phyloP scores from a whole-genome alignment of 1,140 invertebrate genomes.

The Ladona fulva region DNA sequence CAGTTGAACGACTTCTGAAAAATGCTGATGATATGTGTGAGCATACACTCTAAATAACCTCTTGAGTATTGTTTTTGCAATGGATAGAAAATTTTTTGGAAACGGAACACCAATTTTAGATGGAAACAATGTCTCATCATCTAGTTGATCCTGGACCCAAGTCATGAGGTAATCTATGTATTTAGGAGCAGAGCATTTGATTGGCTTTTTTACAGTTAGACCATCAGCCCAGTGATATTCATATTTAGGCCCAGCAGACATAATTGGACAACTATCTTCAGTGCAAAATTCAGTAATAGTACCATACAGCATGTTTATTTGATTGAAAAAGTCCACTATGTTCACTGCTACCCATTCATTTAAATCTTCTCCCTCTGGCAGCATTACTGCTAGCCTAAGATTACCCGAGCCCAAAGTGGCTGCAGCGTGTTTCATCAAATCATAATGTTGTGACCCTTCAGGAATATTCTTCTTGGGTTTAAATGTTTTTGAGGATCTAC shows the following conservation, averaged over 20 bases:
- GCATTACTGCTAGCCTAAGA: constrained; percentile 49
- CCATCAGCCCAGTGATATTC: constrained; percentile 68
- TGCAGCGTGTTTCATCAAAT: constrained; percentile 59
- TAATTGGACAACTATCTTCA: constrained; percentile 53
- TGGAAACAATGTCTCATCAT: constrained; percentile 60
- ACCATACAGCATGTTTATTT: constrained; percentile 65
- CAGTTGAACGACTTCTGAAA: constrained; percentile 53
- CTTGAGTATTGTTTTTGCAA: constrained; percentile 58
- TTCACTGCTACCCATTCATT: constrained; percentile 66
- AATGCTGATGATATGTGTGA: constrained; percentile 64
- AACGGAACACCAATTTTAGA: constrained; percentile 62
- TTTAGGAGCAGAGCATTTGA: constrained; percentile 58
- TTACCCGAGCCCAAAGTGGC: constrained; percentile 58
- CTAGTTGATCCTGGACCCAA: constrained; percentile 62
- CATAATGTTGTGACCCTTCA: constrained; percentile 55
- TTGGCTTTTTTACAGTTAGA: constrained; percentile 54
- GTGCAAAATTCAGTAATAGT: constrained; percentile 63
- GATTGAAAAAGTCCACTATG: constrained; percentile 60
- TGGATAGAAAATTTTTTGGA: constrained; percentile 53
- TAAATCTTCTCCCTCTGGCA: constrained; percentile 60
- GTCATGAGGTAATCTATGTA: constrained; percentile 66
- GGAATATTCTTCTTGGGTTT: constrained; percentile 58
- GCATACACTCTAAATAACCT: constrained; percentile 60
- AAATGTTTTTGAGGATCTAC: constrained; percentile 45
- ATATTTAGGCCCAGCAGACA: constrained; percentile 54